Evolutionary conservation across 2,888 invertebrate genomes (phyloP), one percentile per base, ranked within the genome.

Genomic region (Gari tellinella): DNA sequence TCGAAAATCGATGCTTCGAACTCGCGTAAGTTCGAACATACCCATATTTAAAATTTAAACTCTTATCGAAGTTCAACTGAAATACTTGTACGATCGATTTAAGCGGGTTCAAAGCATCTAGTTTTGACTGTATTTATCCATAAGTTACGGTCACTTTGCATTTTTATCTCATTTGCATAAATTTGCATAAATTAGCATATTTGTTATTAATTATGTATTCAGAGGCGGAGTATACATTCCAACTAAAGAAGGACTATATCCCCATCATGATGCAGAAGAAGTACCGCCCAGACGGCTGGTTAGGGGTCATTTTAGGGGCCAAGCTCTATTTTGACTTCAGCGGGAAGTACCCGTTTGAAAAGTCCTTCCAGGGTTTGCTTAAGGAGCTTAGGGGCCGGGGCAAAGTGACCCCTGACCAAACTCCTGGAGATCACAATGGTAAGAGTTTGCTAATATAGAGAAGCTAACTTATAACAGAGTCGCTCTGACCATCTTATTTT

Each of bases 221-320:
- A 87, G 91, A 91, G 85, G 89, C 88, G 0, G 91, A 91, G 65
- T 90, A 90, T 72, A 88, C 89, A 23, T 89, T 88, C 79, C 87
- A 89, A 38, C 77, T 88, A 15, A 74, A 86, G 26, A 90, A 90
- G 60, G 88, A 90, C 43, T 87, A 90, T 72, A 86, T 91, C 38
- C 90, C 90, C 0, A 51, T 91, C 21, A 89, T 89, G 88, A 75
- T 91, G 80, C 90, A 91, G 80, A 82, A 82, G 40, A 80, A 84
- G 17, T 91, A 90, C 76, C 80, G 86, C 10, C 90, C 91, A 1
- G 90, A 90, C 61, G 90, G 90, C 41, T 91, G 91, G 91, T 86
- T 91, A 4, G 90, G 90, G 12, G 82, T 85, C 48, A 82, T 90
- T 23, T 75, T 90, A 5, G 91, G 90, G 1, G 88, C 88, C 46